Evolutionary conservation across 1,140 invertebrate species (phyloP).

Genomic region (Polyergus mexicanus): DNA sequence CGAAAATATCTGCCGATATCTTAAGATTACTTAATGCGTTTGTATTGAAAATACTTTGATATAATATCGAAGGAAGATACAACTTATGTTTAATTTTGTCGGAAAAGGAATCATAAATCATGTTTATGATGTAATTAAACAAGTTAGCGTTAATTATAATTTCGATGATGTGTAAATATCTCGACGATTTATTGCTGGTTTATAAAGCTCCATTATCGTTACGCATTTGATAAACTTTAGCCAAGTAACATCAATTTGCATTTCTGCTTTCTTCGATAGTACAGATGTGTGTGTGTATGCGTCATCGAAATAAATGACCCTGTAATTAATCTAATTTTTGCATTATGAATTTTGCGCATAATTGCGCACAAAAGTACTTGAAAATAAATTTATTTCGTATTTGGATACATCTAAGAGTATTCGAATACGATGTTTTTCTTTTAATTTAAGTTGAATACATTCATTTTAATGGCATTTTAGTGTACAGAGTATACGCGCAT

Average conservation of each 20-base stretch:
- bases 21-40: neutral
- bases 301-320: neutral
- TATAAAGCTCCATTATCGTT: neutral
- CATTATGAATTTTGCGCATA: neutral
- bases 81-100: neutral
- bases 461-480: conserved; percentile 3
- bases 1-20: neutral
- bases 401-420: neutral
- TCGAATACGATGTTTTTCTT: conserved; percentile 17
- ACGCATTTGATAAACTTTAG: conserved; percentile 16
- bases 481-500: neutral
- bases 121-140: neutral
- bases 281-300: neutral
- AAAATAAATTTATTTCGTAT: neutral
- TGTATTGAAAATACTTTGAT: neutral
- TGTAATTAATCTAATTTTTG: conserved; percentile 16
- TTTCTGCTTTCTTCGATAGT: neutral
- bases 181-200: conserved; percentile 9
- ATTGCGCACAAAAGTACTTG: neutral
- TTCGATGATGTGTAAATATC: neutral
- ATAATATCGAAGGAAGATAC: neutral
- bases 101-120: neutral
- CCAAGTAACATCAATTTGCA: neutral
- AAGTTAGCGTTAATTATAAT: neutral
- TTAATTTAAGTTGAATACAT: neutral